Evolutionary conservation across 2,797 vertebrate genomes (phyloP).

Genomic region (Megalops cyprinoides): DNA sequence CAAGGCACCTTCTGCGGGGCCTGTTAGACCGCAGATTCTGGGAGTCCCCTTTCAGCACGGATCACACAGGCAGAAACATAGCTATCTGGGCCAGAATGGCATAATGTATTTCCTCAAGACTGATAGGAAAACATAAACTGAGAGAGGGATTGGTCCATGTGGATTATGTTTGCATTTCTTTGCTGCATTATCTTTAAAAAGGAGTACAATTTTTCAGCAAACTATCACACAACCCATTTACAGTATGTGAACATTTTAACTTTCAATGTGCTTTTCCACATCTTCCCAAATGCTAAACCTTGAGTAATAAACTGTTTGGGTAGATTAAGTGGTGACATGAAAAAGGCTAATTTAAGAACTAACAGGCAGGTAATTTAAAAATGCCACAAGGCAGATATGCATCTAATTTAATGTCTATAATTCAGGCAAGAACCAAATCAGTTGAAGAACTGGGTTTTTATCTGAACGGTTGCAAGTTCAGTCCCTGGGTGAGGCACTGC

Average conservation of each 20-base stretch:
- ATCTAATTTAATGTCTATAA: too few relatives aligned
- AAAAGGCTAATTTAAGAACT: too few relatives aligned
- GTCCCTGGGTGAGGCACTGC: too few relatives aligned
- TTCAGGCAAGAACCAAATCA: too few relatives aligned
- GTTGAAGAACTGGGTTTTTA: too few relatives aligned
- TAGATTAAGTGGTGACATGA: too few relatives aligned
- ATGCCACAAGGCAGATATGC: too few relatives aligned
- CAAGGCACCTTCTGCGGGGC: slow-evolving; percentile 48
- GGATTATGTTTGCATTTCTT: not conserved
- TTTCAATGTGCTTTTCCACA: not conserved
- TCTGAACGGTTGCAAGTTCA: too few relatives aligned
- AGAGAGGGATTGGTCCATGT: not conserved
- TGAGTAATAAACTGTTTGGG: not conserved
- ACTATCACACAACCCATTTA: not conserved
- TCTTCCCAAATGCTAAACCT: not conserved
- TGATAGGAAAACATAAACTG: not conserved
- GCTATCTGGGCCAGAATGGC: not conserved
- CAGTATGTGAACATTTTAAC: not conserved
- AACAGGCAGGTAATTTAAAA: too few relatives aligned
- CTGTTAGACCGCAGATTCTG: slow-evolving; percentile 39
- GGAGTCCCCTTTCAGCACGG: not conserved
- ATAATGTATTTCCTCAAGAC: not conserved
- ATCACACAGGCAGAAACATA: slow-evolving; percentile 6
- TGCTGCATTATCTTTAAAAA: not conserved
- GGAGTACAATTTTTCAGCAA: not conserved